phyloP scores from a whole-genome alignment of 2,888 invertebrate genomes.

The Parapristionchus giblindavisi region DNA sequence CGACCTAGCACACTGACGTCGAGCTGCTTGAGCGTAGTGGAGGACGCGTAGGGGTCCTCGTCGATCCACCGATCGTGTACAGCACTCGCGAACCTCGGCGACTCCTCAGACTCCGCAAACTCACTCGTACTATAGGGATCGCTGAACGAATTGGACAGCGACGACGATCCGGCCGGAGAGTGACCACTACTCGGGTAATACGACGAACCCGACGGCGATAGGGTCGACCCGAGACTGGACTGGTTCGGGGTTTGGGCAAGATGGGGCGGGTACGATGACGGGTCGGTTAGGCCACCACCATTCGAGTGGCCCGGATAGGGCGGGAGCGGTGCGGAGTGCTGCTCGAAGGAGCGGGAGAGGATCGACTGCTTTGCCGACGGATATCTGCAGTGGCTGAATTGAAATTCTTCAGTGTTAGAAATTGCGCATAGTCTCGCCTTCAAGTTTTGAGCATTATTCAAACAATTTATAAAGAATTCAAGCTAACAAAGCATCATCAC shows the following conservation, averaged over 20 bases:
- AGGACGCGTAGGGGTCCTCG: constrained; percentile 23
- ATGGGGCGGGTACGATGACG: not conserved
- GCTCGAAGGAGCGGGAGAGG: constrained; percentile 12
- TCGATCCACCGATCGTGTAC: too few species aligned
- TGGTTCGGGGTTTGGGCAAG: too few species aligned
- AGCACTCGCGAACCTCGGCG: too few species aligned
- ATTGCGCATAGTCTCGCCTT: too few species aligned
- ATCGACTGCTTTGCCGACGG: constrained; percentile 20
- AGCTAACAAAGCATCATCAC: too few species aligned
- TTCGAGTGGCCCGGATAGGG: not conserved
- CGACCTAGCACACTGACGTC: constrained; percentile 29
- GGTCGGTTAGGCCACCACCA: not conserved
- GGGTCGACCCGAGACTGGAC: too few species aligned
- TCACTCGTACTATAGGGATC: constrained; percentile 25
- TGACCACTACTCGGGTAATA: too few species aligned
- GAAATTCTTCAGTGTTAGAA: too few species aligned
- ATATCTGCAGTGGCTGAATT: not conserved
- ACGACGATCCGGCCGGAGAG: too few species aligned
- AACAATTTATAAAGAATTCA: too few species aligned
- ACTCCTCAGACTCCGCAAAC: constrained; percentile 25
- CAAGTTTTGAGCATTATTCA: too few species aligned
- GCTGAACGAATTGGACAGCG: not conserved
- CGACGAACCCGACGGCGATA: too few species aligned
- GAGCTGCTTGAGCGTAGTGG: constrained; percentile 9
- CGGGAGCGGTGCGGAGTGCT: not conserved